Conservation (phyloP, 2,113 vertebrate genomes). For the Macaca mulatta region DNA sequence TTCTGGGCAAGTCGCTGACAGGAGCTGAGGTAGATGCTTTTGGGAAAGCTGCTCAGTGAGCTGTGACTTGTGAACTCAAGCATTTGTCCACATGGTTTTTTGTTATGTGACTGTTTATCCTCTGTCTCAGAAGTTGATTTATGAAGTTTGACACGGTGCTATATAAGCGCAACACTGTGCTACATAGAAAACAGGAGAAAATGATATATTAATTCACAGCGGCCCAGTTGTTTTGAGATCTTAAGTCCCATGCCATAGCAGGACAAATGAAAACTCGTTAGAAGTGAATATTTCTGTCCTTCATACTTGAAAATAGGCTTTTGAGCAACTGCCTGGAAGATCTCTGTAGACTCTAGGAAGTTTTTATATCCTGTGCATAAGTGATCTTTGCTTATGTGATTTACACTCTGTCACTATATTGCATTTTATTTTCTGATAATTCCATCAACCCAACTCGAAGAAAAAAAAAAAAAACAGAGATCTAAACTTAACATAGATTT, state of each 20-base stretch:
- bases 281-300: slow-evolving; percentile 55
- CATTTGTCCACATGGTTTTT: not conserved
- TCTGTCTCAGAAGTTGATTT: slow-evolving; percentile 62
- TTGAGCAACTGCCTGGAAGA: not conserved
- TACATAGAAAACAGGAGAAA: slow-evolving; percentile 54
- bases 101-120: slow-evolving; percentile 43
- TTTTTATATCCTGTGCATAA: not conserved
- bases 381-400: not conserved
- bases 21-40: not conserved
- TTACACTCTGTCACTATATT: accelerated
- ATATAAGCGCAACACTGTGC: not conserved
- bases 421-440: slow-evolving; percentile 45
- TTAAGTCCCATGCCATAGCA: slow-evolving; percentile 49
- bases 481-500: not conserved
- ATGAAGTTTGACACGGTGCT: slow-evolving; percentile 55
- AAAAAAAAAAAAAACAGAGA: accelerated
- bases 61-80: slow-evolving; percentile 43
- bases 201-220: slow-evolving; percentile 60
- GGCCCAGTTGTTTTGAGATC: slow-evolving; percentile 69
- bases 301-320: slow-evolving; percentile 52
- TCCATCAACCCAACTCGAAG: not conserved
- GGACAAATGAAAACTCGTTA: slow-evolving; percentile 71
- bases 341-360: not conserved
- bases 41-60: not conserved
- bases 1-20: not conserved